Percentiles rank a stretch among this genome's conserved stretches.
phyloP scores from a whole-genome alignment of 2,797 vertebrate species.

The Brachyalestes nurse region DNA sequence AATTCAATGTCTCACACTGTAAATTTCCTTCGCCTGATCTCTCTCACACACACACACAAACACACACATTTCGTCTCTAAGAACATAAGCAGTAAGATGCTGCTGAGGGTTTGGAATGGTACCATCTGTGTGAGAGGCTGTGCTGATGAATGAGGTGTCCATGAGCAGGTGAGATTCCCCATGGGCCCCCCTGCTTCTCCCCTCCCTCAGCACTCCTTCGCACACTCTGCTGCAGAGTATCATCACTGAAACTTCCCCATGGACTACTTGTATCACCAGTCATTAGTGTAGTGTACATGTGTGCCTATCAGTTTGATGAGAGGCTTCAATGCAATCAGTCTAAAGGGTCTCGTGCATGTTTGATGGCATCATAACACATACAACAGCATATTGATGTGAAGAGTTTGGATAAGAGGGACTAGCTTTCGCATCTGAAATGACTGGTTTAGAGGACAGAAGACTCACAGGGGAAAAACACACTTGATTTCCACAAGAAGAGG shows the following conservation, averaged over 20 bases:
- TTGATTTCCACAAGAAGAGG: slow-evolving; percentile 20
- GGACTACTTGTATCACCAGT: slow-evolving; percentile 53
- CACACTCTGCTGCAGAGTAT: slow-evolving; percentile 33
- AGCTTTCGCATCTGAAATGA: slow-evolving; percentile 8
- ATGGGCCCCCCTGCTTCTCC: slow-evolving; percentile 54
- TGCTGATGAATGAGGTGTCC: slow-evolving; percentile 63
- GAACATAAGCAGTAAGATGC: slow-evolving; percentile 1
- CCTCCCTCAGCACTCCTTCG: slow-evolving; percentile 30
- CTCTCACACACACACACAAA: neutral
- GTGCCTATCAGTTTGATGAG: slow-evolving; percentile 30
- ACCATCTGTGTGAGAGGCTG: slow-evolving; percentile 44
- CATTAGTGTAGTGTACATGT: slow-evolving; percentile 46
- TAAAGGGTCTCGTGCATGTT: neutral
- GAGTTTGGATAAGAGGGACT: neutral
- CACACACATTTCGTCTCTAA: slow-evolving; percentile 15
- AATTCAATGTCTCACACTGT: slow-evolving; percentile 48
- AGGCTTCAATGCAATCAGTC: slow-evolving; percentile 23
- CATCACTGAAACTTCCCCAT: slow-evolving; percentile 42
- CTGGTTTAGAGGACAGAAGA: slow-evolving; percentile 12
- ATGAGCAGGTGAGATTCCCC: slow-evolving; percentile 61
- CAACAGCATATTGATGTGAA: neutral
- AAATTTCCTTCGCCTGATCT: slow-evolving; percentile 62
- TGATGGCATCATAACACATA: neutral
- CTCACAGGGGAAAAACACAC: slow-evolving; percentile 16
- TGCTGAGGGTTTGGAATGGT: slow-evolving; percentile 22